These are phyloP conservation scores for Pseudomyrmex cubaensis DNA, from an alignment of 1,140 invertebrate genomes.

Conservation along the genomic window DNA sequence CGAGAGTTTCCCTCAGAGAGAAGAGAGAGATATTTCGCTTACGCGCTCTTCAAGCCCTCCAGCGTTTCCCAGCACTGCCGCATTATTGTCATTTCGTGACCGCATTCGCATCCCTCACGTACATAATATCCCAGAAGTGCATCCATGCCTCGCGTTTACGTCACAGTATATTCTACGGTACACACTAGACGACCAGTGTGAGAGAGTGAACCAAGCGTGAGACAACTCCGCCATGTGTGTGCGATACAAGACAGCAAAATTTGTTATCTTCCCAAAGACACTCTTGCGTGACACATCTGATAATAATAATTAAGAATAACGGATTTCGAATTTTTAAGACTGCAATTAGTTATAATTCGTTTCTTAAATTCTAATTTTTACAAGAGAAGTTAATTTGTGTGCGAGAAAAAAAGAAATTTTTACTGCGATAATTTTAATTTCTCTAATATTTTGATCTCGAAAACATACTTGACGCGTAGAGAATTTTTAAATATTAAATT, in stretches of 20 bases:
- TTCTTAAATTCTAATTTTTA: no score
- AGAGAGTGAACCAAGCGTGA: background rate
- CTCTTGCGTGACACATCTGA: no score
- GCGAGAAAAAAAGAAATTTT: no score
- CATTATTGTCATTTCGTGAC: slow-evolving; percentile 56
- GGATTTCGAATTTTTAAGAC: background rate
- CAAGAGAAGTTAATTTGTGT: no score
- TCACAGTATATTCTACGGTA: slow-evolving; percentile 5
- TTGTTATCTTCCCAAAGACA: background rate
- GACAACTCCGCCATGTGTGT: background rate
- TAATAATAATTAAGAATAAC: background rate
- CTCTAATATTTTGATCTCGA: no score
- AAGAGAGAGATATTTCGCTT: background rate
- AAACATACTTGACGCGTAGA: no score
- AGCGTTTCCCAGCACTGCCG: slow-evolving; percentile 17
- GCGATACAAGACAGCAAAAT: background rate
- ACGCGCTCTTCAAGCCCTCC: slow-evolving; percentile 22
- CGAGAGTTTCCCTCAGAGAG: background rate
- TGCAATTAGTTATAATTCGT: no score
- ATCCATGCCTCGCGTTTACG: slow-evolving; percentile 26
- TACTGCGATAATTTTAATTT: no score
- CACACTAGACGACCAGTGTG: slow-evolving; percentile 12
- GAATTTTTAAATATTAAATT: no score
- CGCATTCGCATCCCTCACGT: slow-evolving; percentile 50
- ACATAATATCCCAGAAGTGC: slow-evolving; percentile 48